Evolutionary conservation across 2,888 invertebrate genomes (phyloP), one percentile per base, ranked within the genome.

Genomic region (Netelia virgata): DNA sequence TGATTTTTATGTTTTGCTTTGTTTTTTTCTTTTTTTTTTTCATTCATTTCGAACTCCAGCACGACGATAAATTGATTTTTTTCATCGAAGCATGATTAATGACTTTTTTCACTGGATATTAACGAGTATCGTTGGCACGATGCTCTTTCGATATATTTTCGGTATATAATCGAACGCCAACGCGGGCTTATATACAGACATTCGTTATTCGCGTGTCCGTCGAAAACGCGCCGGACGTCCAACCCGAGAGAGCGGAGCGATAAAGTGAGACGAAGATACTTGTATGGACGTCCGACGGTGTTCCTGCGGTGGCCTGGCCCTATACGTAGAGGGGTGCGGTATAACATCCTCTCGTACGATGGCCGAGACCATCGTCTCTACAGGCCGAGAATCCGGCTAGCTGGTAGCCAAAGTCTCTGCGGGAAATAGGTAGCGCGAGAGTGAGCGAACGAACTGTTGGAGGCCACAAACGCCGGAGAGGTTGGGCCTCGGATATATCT

Each of bases 401-500:
- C 79, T 79, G 14, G 84, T 77, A 82, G 84, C 78, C 59, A 66
- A 86, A 84, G 81, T 84, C 84, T 82, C 86, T 61, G 83, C 57
- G 76, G 86, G 86, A 78, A 77, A 84, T 81, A 75, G 66, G 70
- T 70, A 57, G 57, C 73, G 77, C 69, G 63, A 73, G 80, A 81
- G 76, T 64, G 83, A 84, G 72, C 36, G 81, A 77, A 74, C 68
- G 61, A 78, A 74, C 69, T 69, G 57, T 23, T 41, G 64, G 74
- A 78, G 83, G 79, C 84, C 86, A 78, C 85, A 53, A 85, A 80
- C 84, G 78, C 28, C 74, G 82, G 86, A 77, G 72, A 83, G 69
- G 68, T 83, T 83, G 79, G n/a, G 20, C 50, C n/a, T 55, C 57
- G 70, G 41, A 57, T 53, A 59, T 16, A 64, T 20, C 63, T 69